Evolutionary conservation across 2,113 vertebrate species (phyloP).

Genomic region (Gadus macrocephalus): DNA sequence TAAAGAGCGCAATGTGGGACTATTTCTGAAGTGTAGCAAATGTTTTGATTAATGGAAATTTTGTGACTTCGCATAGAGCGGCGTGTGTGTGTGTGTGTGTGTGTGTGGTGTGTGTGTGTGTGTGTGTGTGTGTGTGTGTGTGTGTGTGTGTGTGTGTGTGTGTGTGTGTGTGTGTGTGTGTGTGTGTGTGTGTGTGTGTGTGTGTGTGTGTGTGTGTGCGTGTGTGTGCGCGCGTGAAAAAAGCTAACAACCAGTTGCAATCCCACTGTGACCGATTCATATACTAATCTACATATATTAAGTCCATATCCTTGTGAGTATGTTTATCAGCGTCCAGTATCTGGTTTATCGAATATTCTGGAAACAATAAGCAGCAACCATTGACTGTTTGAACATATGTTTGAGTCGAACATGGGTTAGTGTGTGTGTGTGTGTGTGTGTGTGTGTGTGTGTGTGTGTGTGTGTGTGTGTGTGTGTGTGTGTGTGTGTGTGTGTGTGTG

Average conservation of each 20-base stretch:
- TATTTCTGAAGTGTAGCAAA: too few relatives aligned
- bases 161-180: not conserved
- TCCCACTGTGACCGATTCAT: not conserved
- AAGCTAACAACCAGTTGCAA: constrained; percentile 33
- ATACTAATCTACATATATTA: constrained; percentile 29
- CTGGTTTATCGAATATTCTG: constrained; percentile 51
- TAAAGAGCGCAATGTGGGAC: too few relatives aligned
- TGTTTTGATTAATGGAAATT: too few relatives aligned
- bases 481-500: constrained; percentile 1
- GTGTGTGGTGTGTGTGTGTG: too few relatives aligned
- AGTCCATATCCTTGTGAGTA: constrained; percentile 29
- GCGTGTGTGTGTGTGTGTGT: too few relatives aligned
- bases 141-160: too few relatives aligned
- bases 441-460: constrained; percentile 18
- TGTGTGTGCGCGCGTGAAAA: not conserved
- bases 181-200: too few relatives aligned
- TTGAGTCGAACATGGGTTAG: not conserved
- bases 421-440: not conserved
- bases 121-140: too few relatives aligned
- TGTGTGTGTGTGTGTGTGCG: too few relatives aligned
- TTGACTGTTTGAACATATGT: not conserved
- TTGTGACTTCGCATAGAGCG: too few relatives aligned
- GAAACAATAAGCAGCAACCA: constrained; percentile 44
- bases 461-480: constrained; percentile 13
- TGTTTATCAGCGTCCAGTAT: not conserved